These are phyloP conservation scores for Cataglyphis rosenhaueri DNA, from an alignment of 2,888 invertebrate genomes.

Conservation along the genomic window DNA sequence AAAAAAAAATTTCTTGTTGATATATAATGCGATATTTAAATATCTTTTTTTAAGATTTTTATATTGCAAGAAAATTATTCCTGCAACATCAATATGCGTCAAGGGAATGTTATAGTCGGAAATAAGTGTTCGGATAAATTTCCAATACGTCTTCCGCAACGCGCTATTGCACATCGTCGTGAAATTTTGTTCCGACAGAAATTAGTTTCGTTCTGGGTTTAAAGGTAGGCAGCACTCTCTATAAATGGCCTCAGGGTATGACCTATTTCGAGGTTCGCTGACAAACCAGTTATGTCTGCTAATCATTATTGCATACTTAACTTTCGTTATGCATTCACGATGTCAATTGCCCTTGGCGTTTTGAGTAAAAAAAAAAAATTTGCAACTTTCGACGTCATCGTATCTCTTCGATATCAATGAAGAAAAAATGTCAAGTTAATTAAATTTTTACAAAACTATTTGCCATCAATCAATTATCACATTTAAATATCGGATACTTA, in stretches of 20 bases:
- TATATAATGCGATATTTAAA: not conserved
- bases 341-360: slow-evolving; percentile 33
- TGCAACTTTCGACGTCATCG: not conserved
- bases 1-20: not conserved
- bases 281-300: slow-evolving; percentile 51
- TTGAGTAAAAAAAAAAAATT: not conserved
- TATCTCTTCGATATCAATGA: not conserved
- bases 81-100: slow-evolving; percentile 9
- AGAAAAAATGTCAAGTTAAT: not conserved
- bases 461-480: not conserved
- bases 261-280: slow-evolving; percentile 43
- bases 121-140: slow-evolving; percentile 26
- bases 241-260: slow-evolving; percentile 45
- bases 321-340: slow-evolving; percentile 42
- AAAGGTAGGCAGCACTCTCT: slow-evolving; percentile 50
- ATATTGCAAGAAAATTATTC: not conserved
- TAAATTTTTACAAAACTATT: not conserved
- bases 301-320: slow-evolving; percentile 54
- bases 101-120: slow-evolving; percentile 12
- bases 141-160: slow-evolving; percentile 48
- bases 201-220: slow-evolving; percentile 52
- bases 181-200: slow-evolving; percentile 51
- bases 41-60: not conserved
- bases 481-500: not conserved
- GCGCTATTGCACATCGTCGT: slow-evolving; percentile 31